These are phyloP conservation scores for Andrena bicolor DNA, from an alignment of 2,888 invertebrate species.

Conservation along the genomic window DNA sequence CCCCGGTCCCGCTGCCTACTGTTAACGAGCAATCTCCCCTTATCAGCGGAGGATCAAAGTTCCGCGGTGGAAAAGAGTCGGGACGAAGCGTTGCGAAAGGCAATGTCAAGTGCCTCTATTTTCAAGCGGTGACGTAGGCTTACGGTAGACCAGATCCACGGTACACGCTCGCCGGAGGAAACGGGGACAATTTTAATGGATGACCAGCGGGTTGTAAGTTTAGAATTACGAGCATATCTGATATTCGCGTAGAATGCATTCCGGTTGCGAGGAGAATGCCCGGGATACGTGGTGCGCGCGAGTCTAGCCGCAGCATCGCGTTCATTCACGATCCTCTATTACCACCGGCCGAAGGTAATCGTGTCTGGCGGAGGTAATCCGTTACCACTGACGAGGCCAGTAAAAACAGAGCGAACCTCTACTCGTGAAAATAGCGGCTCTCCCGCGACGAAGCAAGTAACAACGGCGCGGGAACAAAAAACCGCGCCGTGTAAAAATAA, in stretches of 20 bases:
- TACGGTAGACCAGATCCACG: slow-evolving; percentile 2
- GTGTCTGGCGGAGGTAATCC: slow-evolving; percentile 41
- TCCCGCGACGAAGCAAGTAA: neutral
- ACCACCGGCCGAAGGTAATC: slow-evolving; percentile 52
- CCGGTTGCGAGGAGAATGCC: slow-evolving; percentile 24
- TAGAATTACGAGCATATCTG: slow-evolving; percentile 38
- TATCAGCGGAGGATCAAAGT: neutral
- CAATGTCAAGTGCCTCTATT: slow-evolving; percentile 31
- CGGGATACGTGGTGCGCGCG: slow-evolving; percentile 10
- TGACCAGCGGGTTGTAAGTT: slow-evolving; percentile 6
- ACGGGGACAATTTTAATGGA: slow-evolving; percentile 18
- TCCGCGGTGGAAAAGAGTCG: neutral
- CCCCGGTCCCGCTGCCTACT: neutral
- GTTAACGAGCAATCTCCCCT: neutral
- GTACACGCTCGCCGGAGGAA: neutral
- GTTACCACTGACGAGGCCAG: slow-evolving; percentile 41
- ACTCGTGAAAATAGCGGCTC: slow-evolving; percentile 29
- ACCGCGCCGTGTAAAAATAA: neutral
- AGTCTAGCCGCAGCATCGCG: slow-evolving; percentile 28
- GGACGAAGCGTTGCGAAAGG: neutral
- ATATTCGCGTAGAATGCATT: slow-evolving; percentile 34
- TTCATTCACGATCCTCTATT: slow-evolving; percentile 62
- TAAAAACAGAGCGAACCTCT: slow-evolving; percentile 40
- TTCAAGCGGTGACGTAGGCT: slow-evolving; percentile 5
- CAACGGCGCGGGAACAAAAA: neutral